Evolutionary conservation across 1,140 invertebrate genomes (phyloP).

Genomic region (Arion vulgaris): DNA sequence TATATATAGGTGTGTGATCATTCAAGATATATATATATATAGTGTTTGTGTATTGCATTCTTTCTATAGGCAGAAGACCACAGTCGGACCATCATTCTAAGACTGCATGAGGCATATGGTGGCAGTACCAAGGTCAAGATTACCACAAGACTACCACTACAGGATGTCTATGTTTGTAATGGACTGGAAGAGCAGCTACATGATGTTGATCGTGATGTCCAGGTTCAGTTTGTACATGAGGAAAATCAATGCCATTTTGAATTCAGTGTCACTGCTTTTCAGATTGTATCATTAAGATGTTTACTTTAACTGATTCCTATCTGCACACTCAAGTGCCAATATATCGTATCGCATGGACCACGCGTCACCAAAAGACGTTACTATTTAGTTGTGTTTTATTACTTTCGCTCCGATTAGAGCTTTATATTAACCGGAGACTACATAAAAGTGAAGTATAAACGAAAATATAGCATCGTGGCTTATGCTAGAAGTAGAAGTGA

Average conservation of each 20-base stretch:
- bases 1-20: no score
- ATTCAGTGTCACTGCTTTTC: constrained; percentile 13
- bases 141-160: not conserved
- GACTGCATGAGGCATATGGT: constrained; percentile 72
- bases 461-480: no score
- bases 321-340: no score
- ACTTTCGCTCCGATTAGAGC: no score
- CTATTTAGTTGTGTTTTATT: not conserved
- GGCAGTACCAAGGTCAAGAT: constrained; percentile 49
- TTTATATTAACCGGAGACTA: no score
- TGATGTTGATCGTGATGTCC: not conserved
- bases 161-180: constrained; percentile 21
- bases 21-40: no score
- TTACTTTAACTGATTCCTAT: not conserved
- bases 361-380: no score
- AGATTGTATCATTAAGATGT: constrained; percentile 28
- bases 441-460: no score
- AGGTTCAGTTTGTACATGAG: not conserved
- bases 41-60: no score
- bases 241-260: not conserved
- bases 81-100: constrained; percentile 53
- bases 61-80: constrained; percentile 63
- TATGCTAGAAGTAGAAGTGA: no score
- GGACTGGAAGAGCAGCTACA: constrained; percentile 23
- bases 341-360: no score